Conservation (phyloP, 1,140 invertebrate species). For the Berghia stephanieae region DNA sequence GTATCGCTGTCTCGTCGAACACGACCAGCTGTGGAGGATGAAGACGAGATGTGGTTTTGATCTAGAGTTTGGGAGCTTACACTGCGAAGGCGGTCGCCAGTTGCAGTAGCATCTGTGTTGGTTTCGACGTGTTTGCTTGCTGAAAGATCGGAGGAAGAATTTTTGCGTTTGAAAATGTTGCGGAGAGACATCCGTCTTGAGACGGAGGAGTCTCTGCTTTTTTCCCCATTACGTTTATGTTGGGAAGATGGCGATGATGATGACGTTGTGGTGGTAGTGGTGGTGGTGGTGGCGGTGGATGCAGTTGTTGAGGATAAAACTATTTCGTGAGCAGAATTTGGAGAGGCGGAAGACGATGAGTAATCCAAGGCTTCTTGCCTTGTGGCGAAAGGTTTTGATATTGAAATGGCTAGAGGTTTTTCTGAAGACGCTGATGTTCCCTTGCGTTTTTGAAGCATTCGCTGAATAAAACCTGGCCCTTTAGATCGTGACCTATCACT, state of each 20-base stretch:
- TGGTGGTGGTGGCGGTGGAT: background rate
- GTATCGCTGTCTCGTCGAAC: too few relatives aligned
- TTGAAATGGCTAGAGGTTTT: conserved; percentile 18
- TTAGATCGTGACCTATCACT: conserved; percentile 31
- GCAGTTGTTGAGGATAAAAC: too few relatives aligned
- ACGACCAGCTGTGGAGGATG: too few relatives aligned
- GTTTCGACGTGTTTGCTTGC: too few relatives aligned
- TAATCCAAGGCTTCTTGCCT: too few relatives aligned
- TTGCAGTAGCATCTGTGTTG: too few relatives aligned
- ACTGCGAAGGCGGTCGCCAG: too few relatives aligned
- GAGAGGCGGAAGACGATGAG: conserved; percentile 6
- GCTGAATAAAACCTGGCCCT: conserved; percentile 51
- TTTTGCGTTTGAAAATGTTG: conserved; percentile 52
- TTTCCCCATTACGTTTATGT: conserved; percentile 34
- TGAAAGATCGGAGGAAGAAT: conserved; percentile 36
- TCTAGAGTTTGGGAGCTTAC: too few relatives aligned
- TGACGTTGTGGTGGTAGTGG: background rate
- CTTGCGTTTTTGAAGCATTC: conserved; percentile 52
- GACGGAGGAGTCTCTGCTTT: conserved; percentile 39
- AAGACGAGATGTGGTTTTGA: too few relatives aligned
- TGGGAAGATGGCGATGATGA: conserved; percentile 8
- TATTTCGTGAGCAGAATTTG: too few relatives aligned
- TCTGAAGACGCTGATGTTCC: conserved; percentile 37
- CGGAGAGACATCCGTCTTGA: conserved; percentile 50
- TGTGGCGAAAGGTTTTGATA: background rate